phyloP scores from a whole-genome alignment of 2,888 invertebrate species.

The Phortica okadai region DNA sequence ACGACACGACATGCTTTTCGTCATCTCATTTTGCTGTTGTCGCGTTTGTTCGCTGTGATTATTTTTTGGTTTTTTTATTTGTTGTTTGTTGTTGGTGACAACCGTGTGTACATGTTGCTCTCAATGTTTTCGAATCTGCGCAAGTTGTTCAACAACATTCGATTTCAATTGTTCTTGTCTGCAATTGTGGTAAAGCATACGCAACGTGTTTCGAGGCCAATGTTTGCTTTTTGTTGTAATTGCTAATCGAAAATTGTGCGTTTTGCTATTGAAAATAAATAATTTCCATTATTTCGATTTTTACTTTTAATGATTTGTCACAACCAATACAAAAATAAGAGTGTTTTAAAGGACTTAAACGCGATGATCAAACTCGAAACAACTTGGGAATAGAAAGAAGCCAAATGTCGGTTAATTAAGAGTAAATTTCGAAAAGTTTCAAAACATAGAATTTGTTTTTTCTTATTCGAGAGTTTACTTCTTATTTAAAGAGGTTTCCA shows the following conservation, averaged over 20 bases:
- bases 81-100: background rate
- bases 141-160: background rate
- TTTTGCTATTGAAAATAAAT: too few species aligned
- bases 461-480: too few species aligned
- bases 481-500: too few species aligned
- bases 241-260: background rate
- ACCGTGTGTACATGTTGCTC: background rate
- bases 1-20: background rate
- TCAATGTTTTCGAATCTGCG: background rate
- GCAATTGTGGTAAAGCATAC: constrained; percentile 15
- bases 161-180: constrained; percentile 12
- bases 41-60: background rate
- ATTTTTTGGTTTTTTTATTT: background rate
- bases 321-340: too few species aligned
- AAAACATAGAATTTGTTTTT: too few species aligned
- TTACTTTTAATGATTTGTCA: too few species aligned
- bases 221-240: constrained; percentile 21
- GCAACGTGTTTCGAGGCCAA: background rate
- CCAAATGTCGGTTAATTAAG: too few species aligned
- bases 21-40: background rate
- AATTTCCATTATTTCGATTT: too few species aligned
- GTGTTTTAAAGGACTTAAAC: too few species aligned
- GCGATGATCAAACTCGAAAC: too few species aligned
- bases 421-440: too few species aligned
- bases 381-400: too few species aligned